These are phyloP conservation scores for Clarias gariepinus DNA, from an alignment of 2,113 vertebrate genomes.

Conservation along the genomic window DNA sequence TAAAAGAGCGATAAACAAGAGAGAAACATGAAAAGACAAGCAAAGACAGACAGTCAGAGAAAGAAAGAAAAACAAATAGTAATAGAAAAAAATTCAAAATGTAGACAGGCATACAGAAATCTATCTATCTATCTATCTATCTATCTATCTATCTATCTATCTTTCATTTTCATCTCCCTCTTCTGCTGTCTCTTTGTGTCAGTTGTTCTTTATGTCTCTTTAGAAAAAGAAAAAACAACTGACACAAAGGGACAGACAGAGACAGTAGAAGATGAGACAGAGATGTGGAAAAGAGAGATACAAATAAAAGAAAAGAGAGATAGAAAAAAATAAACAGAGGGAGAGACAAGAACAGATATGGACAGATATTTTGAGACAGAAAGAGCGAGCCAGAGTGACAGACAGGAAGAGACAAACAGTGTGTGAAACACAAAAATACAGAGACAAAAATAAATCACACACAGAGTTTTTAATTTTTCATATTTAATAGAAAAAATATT, in stretches of 20 bases:
- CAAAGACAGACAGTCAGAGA: not conserved
- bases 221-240: not conserved
- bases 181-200: too few relatives aligned
- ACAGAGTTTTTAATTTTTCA: constrained; percentile 59
- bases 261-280: not conserved
- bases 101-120: too few relatives aligned
- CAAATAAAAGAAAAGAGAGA: not conserved
- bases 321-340: not conserved
- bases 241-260: not conserved
- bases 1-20: not conserved
- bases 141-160: too few relatives aligned
- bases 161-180: too few relatives aligned
- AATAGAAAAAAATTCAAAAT: not conserved
- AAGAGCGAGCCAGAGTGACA: not conserved
- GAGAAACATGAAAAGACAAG: not conserved
- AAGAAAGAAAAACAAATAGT: not conserved
- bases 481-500: constrained; percentile 72
- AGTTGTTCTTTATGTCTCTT: too few relatives aligned
- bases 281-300: too few relatives aligned
- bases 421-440: too few relatives aligned
- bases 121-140: too few relatives aligned
- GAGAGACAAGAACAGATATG: not conserved
- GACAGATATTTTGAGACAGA: not conserved
- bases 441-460: not conserved
- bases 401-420: not conserved